A percentile compares a stretch with the other conserved stretches of the same genome.
Evolutionary conservation across 1,140 invertebrate species (phyloP).

Genomic region (Coenobita brevimanus): DNA sequence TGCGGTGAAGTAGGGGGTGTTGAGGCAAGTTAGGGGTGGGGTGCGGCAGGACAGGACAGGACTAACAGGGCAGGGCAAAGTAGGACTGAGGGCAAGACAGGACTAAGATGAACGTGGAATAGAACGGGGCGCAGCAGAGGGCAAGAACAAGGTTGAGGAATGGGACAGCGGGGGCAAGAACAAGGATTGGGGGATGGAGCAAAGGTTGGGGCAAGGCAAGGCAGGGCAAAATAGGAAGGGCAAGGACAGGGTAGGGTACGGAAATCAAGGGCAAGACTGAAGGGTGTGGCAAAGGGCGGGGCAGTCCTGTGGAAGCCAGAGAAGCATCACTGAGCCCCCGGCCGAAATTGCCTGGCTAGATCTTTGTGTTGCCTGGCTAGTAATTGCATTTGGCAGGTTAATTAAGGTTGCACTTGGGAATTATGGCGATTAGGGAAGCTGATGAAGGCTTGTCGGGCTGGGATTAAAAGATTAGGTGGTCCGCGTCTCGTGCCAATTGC

Average conservation of each 20-base stretch:
- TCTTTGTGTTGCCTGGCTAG: slow-evolving; percentile 24
- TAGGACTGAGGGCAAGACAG: too few species aligned
- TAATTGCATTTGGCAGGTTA: slow-evolving; percentile 38
- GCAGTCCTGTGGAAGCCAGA: not conserved
- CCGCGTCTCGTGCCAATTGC: not conserved
- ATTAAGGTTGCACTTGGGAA: slow-evolving; percentile 31
- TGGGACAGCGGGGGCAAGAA: not conserved
- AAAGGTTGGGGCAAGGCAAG: not conserved
- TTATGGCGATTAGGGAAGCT: slow-evolving; percentile 1
- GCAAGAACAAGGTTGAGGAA: not conserved
- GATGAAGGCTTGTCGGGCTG: slow-evolving; percentile 13
- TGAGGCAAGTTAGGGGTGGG: too few species aligned
- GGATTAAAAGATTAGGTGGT: slow-evolving; percentile 12
- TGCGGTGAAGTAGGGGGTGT: too few species aligned
- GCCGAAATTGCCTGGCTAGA: slow-evolving; percentile 8
- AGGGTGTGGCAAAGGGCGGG: not conserved
- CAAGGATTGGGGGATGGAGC: not conserved
- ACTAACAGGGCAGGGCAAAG: too few species aligned
- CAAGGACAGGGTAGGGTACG: not conserved
- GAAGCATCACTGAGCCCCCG: too few species aligned
- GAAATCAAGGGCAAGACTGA: not conserved
- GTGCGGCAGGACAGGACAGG: too few species aligned
- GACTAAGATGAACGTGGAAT: too few species aligned
- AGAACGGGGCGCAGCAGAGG: too few species aligned
- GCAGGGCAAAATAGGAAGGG: not conserved